Evolutionary conservation across 2,888 invertebrate genomes (phyloP).

Genomic region (Melikaiella ostensackeni): DNA sequence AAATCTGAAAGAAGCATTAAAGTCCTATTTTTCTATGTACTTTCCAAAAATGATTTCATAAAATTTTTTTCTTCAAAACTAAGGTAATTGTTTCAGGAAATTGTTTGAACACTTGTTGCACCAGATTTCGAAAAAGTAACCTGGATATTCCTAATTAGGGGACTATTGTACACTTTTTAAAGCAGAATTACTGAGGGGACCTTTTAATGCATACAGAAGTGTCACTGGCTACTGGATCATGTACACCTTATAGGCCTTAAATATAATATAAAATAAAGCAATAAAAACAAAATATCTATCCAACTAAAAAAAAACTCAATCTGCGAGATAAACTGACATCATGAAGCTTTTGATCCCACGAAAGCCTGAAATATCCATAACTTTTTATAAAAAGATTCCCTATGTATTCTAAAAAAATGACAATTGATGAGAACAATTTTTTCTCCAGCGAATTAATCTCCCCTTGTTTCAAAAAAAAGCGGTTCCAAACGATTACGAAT

Average conservation of each 20-base stretch:
- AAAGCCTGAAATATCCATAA: slow-evolving; percentile 10
- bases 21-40: no score
- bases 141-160: no score
- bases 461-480: background rate
- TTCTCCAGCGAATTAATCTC: slow-evolving; percentile 17
- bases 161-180: no score
- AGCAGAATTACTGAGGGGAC: no score
- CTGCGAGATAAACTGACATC: background rate
- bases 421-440: slow-evolving; percentile 22
- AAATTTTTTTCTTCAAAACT: no score
- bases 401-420: slow-evolving; percentile 1
- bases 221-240: no score
- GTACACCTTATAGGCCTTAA: background rate
- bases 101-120: no score
- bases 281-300: background rate
- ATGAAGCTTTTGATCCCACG: slow-evolving; percentile 3
- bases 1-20: no score
- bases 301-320: background rate
- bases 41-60: no score
- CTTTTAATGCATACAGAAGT: no score
- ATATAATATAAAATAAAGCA: background rate
- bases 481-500: slow-evolving; percentile 21
- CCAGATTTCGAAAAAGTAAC: no score
- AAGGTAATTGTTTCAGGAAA: no score
- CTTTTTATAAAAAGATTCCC: slow-evolving; percentile 1